Evolutionary conservation across 2,797 vertebrate genomes (phyloP), one percentile per base, ranked within the genome.

Genomic region (Sebastes paucispinis): DNA sequence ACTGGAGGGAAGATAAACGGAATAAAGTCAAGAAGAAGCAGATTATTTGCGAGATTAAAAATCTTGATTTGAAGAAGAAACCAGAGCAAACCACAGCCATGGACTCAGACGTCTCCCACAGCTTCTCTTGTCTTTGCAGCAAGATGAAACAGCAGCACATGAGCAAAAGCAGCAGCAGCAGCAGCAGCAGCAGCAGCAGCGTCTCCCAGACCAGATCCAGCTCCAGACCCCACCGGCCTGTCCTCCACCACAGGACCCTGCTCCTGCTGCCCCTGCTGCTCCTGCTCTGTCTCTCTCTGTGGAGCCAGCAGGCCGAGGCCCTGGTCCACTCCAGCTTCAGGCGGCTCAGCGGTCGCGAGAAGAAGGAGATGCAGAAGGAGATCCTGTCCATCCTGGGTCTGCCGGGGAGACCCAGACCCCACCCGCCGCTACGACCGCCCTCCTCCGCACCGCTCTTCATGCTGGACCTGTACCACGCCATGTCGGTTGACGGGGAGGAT

Each of bases 361-460:
- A 96, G 91, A 97, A 97, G 70, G 97, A 98, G 87, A 96, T 98
- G 97, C 97, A 98, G 90, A 96, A 96, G 83, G 98, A 99, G 95
- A 98, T 98, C 92, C 92, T 98, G 88, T 96, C 97, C 75, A 97
- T 98, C 79, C 85, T 99, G 89, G 97, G 97, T 25, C 92, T 99
- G 73, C 97, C 97, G 0, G 96, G 96, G 0, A 90, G 97, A 10
- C 97, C 97, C 12, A 91, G 96, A 8, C 97, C 96, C 20, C 95
- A 96, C 64, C 95, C 95, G 14, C 93, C 96, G 0, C 91, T 96
- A 2, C 89, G 96, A 1, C 94, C 96, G 2, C 96, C 97, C 5
- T 96, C 97, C 27, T 96, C 97, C 0, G 97, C 97, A 0, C 97
- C 97, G 1, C 97, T 97, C 83, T 99, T 98, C 95, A 98, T 99